These are phyloP conservation scores for Zosterops japonicus DNA, from an alignment of 2,113 vertebrate species.

Conservation along the genomic window DNA sequence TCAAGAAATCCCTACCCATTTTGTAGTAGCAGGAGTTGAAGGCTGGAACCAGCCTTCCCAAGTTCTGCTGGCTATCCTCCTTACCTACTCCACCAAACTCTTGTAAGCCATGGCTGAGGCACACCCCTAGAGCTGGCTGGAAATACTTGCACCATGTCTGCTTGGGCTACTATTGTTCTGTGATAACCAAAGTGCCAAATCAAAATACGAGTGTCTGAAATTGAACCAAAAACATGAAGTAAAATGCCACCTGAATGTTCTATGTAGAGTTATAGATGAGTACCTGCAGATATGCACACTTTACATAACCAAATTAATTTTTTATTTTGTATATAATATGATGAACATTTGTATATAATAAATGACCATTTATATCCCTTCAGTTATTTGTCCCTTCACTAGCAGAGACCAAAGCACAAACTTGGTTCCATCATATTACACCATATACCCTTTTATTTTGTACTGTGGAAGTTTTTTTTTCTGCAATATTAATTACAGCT, in stretches of 20 bases:
- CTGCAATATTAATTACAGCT: background rate
- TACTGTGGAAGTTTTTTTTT: background rate
- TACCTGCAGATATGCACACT: background rate
- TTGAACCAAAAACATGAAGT: background rate
- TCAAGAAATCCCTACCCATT: background rate
- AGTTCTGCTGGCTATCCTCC: background rate
- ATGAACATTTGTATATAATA: background rate
- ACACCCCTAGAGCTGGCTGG: background rate
- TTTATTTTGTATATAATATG: background rate
- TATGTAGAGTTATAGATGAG: fast-evolving
- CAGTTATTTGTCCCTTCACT: background rate
- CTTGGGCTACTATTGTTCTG: background rate
- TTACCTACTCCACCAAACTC: background rate
- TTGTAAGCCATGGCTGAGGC: background rate
- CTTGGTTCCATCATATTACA: background rate
- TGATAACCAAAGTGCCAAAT: background rate
- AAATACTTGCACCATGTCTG: background rate
- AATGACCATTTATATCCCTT: background rate
- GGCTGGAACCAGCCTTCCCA: background rate
- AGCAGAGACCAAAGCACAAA: background rate
- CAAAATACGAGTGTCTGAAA: fast-evolving
- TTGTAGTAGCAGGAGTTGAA: background rate
- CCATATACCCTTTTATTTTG: background rate
- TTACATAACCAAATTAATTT: background rate
- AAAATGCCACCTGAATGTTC: background rate